A percentile compares a stretch with the other conserved stretches of the same genome.
Evolutionary conservation across 2,888 invertebrate genomes (phyloP).

Genomic region (Drepanosiphum platanoidis): DNA sequence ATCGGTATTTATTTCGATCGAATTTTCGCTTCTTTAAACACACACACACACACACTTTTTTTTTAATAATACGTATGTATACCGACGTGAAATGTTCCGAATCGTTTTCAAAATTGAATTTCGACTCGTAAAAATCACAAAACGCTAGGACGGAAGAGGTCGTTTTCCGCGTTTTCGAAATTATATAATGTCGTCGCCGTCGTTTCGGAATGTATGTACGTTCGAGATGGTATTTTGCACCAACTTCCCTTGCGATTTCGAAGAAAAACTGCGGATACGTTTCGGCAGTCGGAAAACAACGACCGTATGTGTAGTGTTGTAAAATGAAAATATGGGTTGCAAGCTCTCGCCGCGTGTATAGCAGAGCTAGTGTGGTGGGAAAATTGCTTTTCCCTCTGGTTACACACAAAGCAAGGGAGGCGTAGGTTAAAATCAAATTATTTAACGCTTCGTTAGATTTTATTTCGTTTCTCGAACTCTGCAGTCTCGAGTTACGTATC

Average conservation of each 20-base stretch:
- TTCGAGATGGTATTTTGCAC: too few relatives aligned
- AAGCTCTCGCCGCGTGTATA: conserved; percentile 5
- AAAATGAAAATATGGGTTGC: conserved; percentile 11
- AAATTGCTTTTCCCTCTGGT: conserved; percentile 58
- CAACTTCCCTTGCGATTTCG: not conserved
- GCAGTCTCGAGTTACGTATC: conserved; percentile 24
- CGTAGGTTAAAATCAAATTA: conserved; percentile 58
- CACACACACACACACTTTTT: too few relatives aligned
- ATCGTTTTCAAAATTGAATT: too few relatives aligned
- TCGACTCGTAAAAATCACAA: too few relatives aligned
- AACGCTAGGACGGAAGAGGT: too few relatives aligned
- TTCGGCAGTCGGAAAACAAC: conserved; percentile 4
- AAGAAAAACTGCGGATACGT: conserved; percentile 3
- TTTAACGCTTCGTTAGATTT: conserved; percentile 56
- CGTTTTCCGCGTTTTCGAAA: too few relatives aligned
- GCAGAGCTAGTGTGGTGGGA: conserved; percentile 52
- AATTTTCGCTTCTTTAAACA: not conserved
- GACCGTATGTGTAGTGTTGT: conserved; percentile 21
- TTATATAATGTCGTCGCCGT: too few relatives aligned
- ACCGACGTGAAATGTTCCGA: too few relatives aligned
- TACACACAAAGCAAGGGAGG: conserved; percentile 54
- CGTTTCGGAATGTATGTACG: too few relatives aligned
- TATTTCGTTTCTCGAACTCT: conserved; percentile 46
- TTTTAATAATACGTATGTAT: too few relatives aligned
- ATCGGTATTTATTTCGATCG: conserved; percentile 22